Percentiles rank a stretch among this genome's conserved stretches.
phyloP scores from a whole-genome alignment of 2,113 vertebrate species.

The Opisthocomus hoazin region DNA sequence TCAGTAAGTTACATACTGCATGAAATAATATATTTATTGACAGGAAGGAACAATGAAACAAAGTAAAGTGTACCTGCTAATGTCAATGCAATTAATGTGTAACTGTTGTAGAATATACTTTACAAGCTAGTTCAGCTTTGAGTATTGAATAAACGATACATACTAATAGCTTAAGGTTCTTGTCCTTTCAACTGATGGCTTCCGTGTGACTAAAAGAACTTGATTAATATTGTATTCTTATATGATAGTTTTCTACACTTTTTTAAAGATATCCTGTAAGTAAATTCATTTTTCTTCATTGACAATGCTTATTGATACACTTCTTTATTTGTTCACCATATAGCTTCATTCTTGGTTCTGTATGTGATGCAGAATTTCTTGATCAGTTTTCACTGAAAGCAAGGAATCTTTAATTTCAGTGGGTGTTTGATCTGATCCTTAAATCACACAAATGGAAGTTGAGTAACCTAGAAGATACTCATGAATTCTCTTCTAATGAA shows the following conservation, averaged over 20 bases:
- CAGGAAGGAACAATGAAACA: neutral
- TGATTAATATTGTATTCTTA: neutral
- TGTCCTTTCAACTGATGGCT: neutral
- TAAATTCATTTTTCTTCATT: neutral
- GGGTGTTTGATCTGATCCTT: neutral
- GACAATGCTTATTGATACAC: neutral
- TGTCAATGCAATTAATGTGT: neutral
- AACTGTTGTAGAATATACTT: neutral
- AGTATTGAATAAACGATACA: neutral
- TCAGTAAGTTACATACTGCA: neutral
- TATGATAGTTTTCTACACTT: neutral
- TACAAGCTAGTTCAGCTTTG: neutral
- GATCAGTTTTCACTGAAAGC: neutral
- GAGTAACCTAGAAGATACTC: neutral
- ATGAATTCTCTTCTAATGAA: neutral
- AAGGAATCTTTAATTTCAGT: neutral
- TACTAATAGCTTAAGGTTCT: neutral
- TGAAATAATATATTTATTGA: conserved; percentile 37
- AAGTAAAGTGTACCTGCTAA: neutral
- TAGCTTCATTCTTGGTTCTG: neutral
- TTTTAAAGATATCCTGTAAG: neutral
- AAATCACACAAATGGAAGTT: neutral
- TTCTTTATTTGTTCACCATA: neutral
- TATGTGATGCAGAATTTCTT: neutral
- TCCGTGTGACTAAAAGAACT: neutral